Percentiles rank a stretch among this genome's conserved stretches.
phyloP scores from a whole-genome alignment of 1,140 invertebrate species.

The Drosophila persimilis region DNA sequence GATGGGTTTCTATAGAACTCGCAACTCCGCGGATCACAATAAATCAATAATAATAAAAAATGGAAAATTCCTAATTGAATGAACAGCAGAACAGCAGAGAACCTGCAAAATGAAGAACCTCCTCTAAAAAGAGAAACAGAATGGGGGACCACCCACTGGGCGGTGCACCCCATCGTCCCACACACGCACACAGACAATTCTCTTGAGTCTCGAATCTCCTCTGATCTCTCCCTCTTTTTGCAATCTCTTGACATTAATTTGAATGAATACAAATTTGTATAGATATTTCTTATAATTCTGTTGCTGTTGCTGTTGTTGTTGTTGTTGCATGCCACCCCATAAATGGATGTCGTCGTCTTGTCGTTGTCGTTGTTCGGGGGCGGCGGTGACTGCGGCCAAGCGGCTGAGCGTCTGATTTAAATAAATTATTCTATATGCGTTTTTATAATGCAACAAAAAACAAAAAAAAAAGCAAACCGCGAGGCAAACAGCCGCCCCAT shows the following conservation, averaged over 20 bases:
- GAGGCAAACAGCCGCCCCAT: conserved; percentile 1
- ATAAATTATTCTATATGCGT: conserved; percentile 80
- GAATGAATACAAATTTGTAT: conserved; percentile 54
- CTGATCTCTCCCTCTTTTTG: conserved; percentile 1
- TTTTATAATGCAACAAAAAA: conserved; percentile 52
- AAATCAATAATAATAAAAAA: conserved; percentile 60
- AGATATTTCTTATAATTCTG: conserved; percentile 31
- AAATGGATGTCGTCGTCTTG: conserved; percentile 69
- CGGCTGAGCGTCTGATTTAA: conserved; percentile 60
- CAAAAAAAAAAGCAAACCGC: not conserved
- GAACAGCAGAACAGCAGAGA: conserved; percentile 22
- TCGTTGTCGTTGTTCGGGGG: conserved; percentile 45
- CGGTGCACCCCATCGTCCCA: conserved; percentile 10
- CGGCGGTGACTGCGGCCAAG: conserved; percentile 55
- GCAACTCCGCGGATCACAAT: conserved; percentile 49
- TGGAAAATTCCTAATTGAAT: conserved; percentile 56
- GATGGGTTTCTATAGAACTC: conserved; percentile 34
- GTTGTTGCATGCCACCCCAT: conserved; percentile 58
- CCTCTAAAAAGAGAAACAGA: conserved; percentile 6
- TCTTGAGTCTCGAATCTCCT: not conserved
- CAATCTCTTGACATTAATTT: conserved; percentile 54
- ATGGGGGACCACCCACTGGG: conserved; percentile 43
- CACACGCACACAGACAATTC: conserved; percentile 9
- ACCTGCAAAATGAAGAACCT: too few relatives aligned
- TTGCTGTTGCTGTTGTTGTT: conserved; percentile 25